Base-by-base conservation (phyloP, 2,797 vertebrate species). In the Chanos chanos region DNA sequence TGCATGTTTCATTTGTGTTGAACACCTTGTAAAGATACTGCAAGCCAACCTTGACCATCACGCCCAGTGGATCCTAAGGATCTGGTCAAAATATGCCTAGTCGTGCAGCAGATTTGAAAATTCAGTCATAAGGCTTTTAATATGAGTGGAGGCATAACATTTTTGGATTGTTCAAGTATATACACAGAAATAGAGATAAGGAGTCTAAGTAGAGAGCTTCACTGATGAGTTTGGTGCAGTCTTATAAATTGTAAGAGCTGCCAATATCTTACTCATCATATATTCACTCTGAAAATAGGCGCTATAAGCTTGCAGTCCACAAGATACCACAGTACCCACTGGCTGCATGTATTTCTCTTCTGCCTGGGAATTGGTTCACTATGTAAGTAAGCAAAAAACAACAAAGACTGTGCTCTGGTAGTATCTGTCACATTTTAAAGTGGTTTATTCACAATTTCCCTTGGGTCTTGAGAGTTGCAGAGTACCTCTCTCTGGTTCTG, bases 21-120 rank as follows among this genome's bases (percentile, higher is more conserved):
- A 53, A 33, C 33, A 53, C 55, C 48, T 7, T n/a, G 63, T 41
- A 37, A 30, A 8, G 37, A 15, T 7, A 34, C 12, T 34, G 61
- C 45, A 69, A 54, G 21, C 55, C 54, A 28, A 64, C 43, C 49
- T 49, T 65, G 64, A 37, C 33, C 64, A 40, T 43, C 33, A 52
- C 51, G 18, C 5, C 2, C 30, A 43, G 40, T 44, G 19, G 33
- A n/a, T 7, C 1, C 7, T 37, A 31, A 41, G 34, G 50, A 45
- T 45, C 39, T 45, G 2, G 52, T 49, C 13, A 1, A 30, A 50
- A 18, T 22, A n/a, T n/a, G n/a, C n/a, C n/a, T n/a, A n/a, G n/a
- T n/a, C n/a, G n/a, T n/a, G n/a, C 25, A 40, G 21, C 41, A 27
- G 50, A 9, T 37, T 58, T 10, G 19, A 47, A 56, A 16, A 9